Evolutionary conservation across 2,888 invertebrate genomes (phyloP), one percentile per base, ranked within the genome.

Genomic region (Lottia scabra): DNA sequence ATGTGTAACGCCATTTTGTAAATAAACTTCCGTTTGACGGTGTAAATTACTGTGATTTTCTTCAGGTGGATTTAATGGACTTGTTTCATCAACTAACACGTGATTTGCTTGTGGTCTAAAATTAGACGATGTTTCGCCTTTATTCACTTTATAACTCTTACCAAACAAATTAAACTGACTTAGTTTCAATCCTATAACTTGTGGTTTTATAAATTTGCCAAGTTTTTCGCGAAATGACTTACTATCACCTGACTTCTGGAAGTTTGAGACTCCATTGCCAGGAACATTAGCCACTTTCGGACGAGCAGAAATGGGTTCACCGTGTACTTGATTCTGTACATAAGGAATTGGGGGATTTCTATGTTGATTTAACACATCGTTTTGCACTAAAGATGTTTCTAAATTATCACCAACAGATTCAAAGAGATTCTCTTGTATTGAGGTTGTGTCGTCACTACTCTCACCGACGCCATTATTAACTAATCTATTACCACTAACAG

Each of bases 261-360:
- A 16, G 70, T 68, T 8, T 26, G 75, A 67, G 44, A 72, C 72
- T 23, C 86, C 83, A 67, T 87, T 87, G 1, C 84, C 82, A 16
- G 86, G 86, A 62, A 89, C 81, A 76, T 90, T 90, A n/a, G 88
- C 87, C 73, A 88, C 84, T 77, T 90, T 90, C 0, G 89, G 89
- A 38, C 88, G 80, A 44, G 82, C 80, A 19, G 77, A 76, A 67
- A 72, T 80, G 64, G 71, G 70, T 38, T 80, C 82, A 87, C 70
- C 90, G 71, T 92, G 93, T 30, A 94, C 94, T 68, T 94, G 93
- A 84, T 95, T 95, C 80, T 93, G 94, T 0, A 95, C 92, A 82
- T 94, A 94, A 0, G 94, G 94, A 77, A 93, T 93, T 0, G 93
- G 93, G 19, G 85, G 81, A 48, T 84, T 82, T 45, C 83, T 77